These are phyloP conservation scores for Gallinago paraguaiae DNA, from an alignment of 2,113 vertebrate genomes.

Conservation along the genomic window DNA sequence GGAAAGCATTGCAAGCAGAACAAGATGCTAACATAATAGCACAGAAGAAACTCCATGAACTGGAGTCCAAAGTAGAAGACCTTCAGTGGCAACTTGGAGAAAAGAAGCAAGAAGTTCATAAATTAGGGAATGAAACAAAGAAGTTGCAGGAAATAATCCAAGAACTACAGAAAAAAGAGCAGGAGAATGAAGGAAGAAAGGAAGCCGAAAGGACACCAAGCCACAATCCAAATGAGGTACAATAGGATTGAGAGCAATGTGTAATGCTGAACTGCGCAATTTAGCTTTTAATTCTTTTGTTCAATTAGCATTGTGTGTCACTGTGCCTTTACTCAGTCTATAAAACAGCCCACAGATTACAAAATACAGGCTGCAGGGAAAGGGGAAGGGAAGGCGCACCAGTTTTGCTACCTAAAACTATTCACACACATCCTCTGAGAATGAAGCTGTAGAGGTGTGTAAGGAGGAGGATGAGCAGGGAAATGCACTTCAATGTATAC, in stretches of 20 bases:
- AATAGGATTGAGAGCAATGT: not conserved
- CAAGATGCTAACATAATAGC: slow-evolving; percentile 80
- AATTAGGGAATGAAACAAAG: slow-evolving; percentile 81
- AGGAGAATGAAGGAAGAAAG: slow-evolving; percentile 50
- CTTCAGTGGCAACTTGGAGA: slow-evolving; percentile 81
- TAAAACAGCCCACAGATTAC: not conserved
- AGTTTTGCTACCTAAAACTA: not conserved
- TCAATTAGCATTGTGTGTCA: not conserved
- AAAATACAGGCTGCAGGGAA: not conserved
- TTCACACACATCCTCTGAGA: not conserved
- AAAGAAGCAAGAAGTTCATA: slow-evolving; percentile 76
- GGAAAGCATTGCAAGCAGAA: slow-evolving; percentile 76
- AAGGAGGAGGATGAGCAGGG: not conserved
- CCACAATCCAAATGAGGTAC: slow-evolving; percentile 74
- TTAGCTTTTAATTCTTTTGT: not conserved
- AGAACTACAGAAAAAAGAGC: slow-evolving; percentile 70
- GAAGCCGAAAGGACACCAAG: slow-evolving; percentile 31
- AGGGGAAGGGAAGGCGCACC: not conserved
- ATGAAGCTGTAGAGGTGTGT: not conserved
- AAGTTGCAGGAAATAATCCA: slow-evolving; percentile 80
- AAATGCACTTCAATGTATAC: not conserved
- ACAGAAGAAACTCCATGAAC: slow-evolving; percentile 76
- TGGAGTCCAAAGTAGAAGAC: slow-evolving; percentile 77
- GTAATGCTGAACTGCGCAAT: not conserved
- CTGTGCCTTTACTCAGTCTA: not conserved